These are phyloP conservation scores for Vicugna pacos DNA, from an alignment of 2,113 vertebrate species.

Conservation along the genomic window DNA sequence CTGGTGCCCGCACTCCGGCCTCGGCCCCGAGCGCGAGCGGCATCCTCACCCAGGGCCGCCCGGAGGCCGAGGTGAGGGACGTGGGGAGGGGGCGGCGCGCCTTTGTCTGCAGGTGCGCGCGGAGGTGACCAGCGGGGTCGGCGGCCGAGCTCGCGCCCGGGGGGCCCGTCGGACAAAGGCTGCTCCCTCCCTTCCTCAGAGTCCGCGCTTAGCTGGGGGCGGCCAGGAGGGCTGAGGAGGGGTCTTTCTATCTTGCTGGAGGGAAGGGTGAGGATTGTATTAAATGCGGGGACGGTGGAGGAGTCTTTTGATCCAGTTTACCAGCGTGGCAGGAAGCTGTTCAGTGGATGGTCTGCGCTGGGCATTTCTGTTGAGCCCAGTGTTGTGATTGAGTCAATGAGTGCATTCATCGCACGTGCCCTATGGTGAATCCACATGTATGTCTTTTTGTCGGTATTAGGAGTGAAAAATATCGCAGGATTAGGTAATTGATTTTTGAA, in stretches of 20 bases:
- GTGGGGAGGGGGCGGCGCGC: background rate
- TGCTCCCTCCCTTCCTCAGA: background rate
- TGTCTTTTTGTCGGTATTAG: background rate
- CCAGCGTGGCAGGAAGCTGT: background rate
- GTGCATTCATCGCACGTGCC: background rate
- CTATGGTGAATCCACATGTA: background rate
- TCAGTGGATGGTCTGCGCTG: background rate
- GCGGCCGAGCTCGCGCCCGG: background rate
- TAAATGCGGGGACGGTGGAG: background rate
- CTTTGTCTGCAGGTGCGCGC: conserved; percentile 74
- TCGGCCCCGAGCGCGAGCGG: background rate
- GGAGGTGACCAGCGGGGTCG: background rate
- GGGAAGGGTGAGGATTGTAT: background rate
- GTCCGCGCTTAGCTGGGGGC: background rate
- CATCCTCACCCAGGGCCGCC: background rate
- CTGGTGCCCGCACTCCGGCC: background rate
- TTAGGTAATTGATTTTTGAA: background rate
- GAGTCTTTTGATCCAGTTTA: background rate
- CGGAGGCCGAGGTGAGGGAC: conserved; percentile 46
- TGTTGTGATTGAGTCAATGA: background rate
- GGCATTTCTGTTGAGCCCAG: conserved; percentile 33
- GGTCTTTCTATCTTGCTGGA: background rate
- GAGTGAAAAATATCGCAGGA: background rate
- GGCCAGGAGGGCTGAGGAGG: background rate
- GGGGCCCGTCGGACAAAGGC: conserved; percentile 72